Evolutionary conservation across 2,113 vertebrate genomes (phyloP), one percentile per base, ranked within the genome.

Genomic region (Syrmaticus mikado): DNA sequence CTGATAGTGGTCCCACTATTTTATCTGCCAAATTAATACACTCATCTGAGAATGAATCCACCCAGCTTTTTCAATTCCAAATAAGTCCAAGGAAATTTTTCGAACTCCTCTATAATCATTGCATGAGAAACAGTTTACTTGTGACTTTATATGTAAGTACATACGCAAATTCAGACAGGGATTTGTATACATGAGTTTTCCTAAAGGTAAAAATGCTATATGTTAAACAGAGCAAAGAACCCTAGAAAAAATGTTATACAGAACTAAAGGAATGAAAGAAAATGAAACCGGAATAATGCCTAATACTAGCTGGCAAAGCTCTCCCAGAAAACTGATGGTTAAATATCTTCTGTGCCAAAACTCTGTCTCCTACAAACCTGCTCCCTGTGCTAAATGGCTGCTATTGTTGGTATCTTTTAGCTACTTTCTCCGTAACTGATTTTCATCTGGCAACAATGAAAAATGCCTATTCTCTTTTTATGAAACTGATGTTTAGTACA

Each of bases 381-480:
- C 11, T 82, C 55, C 17, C 19, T 64, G 28, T 67, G 53, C 22
- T 91, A 80, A 93, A 90, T 72, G 53, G 36, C 25, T 78, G 13
- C 28, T 93, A 68, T 82, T 95, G 34, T 85, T 40, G 8, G 65
- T 46, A 64, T 81, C 55, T 87, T 95, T 85, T 52, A 83, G 46
- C 15, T 91, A n/a, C 38, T 94, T 93, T 89, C 30, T 25, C 18
- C 18, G 16, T 74, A 94, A 93, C n/a, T 74, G 68, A 85, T 89
- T 93, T 96, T 94, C 85, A 93, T 46, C 75, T 92, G 87, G 87
- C 85, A 91, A 82, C 32, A 71, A 83, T 41, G 32, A 92, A 93
- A 87, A 92, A 82, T 28, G 46, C 14, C 8, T 80, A 20, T 84
- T 94, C 27, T 55, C 45, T 92, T 89, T 87, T 80, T 70, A 67